Evolutionary conservation across 2,113 vertebrate genomes (phyloP), one percentile per base, ranked within the genome.

Genomic region (Tragelaphus buxtoni): DNA sequence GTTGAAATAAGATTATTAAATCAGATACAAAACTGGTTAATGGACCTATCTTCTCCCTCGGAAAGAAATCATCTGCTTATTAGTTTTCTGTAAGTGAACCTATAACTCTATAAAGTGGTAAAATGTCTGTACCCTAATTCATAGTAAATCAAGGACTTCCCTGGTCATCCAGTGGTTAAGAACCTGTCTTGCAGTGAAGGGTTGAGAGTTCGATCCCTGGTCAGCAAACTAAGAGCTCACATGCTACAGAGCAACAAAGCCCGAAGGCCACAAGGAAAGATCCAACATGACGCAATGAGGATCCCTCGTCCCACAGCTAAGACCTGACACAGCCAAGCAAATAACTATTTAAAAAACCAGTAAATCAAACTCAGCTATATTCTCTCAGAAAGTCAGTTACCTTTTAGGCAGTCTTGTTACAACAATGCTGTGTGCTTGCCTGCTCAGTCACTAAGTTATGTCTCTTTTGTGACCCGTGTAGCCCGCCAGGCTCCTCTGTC

Each of bases 261-360:
- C 39, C 0, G 0, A 24, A 74, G 0, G 11, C 39, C 0, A 3
- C 22, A 42, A 42, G 22, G 22, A 26, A 74, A 74, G 39, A 74
- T 26, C 35, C 39, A 26, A 12, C 39, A 3, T 42, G 69, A 13
- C 7, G 22, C 69, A 74, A 4, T 26, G 69, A 74, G 39, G 69
- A 74, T 42, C 39, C 22, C 69, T 26, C 3, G 3, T 26, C 39
- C 69, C 69, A 42, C 35, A 42, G 39, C 39, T 12, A 26, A 74
- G 22, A 74, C 22, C 5, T 32, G 6, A 74, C 39, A 74, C 39
- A 26, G 69, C 69, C 69, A 74, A 39, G 65, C 5, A 11, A 74
- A 74, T 13, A 42, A 13, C 42, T 42, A 42, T 26, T 72, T 7
- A 0, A 74, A 42, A 42, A 72, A 74, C 2, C 69, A 61, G 30